phyloP scores from a whole-genome alignment of 2,113 vertebrate genomes.

The Echinops telfairi region DNA sequence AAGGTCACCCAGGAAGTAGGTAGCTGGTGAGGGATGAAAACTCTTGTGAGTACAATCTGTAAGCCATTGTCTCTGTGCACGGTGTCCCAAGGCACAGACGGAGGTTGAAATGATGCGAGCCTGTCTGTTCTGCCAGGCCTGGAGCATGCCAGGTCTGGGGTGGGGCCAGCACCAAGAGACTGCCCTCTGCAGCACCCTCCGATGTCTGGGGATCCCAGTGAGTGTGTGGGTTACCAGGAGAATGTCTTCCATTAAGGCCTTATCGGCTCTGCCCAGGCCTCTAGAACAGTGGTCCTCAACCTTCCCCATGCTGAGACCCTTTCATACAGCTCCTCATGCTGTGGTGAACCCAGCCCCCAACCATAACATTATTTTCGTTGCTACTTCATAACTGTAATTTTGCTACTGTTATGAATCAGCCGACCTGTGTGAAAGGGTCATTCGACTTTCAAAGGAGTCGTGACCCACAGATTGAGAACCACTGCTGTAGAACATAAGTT shows the following conservation, averaged over 20 bases:
- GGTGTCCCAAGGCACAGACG: not conserved
- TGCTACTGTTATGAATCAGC: no score
- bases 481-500: no score
- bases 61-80: rapidly evolving
- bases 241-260: not conserved
- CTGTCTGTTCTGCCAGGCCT: not conserved
- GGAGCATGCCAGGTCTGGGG: rapidly evolving
- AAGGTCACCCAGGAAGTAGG: not conserved
- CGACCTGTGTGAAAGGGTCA: no score
- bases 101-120: not conserved
- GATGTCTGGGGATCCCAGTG: not conserved
- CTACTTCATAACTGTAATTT: no score
- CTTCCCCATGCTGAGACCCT: no score
- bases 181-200: not conserved
- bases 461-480: no score
- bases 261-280: not conserved
- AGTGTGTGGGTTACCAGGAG: not conserved
- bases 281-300: no score
- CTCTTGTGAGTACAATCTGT: no score
- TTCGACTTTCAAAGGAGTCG: no score
- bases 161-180: not conserved
- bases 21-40: not conserved
- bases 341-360: no score
- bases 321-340: no score
- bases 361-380: no score